A percentile compares a stretch with the other conserved stretches of the same genome.
phyloP scores from a whole-genome alignment of 2,113 vertebrate species.

The Passer montanus region DNA sequence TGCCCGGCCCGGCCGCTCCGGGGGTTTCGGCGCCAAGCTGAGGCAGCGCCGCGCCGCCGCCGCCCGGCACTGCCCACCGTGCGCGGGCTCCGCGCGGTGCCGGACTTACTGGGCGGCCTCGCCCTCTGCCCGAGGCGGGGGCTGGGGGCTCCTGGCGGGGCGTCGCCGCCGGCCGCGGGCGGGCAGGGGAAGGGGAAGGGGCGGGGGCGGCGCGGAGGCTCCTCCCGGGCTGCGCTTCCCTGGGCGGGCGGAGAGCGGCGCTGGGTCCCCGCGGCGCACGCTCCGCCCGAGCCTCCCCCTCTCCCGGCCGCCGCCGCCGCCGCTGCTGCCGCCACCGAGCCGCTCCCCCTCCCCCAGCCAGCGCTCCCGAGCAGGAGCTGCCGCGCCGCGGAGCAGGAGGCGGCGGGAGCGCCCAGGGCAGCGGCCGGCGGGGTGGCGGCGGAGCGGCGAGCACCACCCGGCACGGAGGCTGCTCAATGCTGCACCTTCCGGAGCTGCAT shows the following conservation, averaged over 20 bases:
- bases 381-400: slow-evolving; percentile 64
- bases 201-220: neutral
- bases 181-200: neutral
- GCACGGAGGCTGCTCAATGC: slow-evolving; percentile 58
- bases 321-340: too few species aligned
- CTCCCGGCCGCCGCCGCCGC: neutral
- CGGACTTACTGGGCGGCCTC: neutral
- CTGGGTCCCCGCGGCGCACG: slow-evolving; percentile 66
- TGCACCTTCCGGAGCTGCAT: slow-evolving; percentile 76
- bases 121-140: neutral
- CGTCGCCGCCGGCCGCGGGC: neutral
- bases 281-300: slow-evolving; percentile 28
- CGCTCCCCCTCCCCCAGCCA: too few species aligned
- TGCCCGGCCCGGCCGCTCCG: neutral
- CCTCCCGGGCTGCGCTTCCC: slow-evolving; percentile 64
- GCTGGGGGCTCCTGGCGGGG: neutral
- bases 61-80: neutral
- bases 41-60: slow-evolving; percentile 71
- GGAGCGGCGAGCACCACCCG: neutral
- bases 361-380: slow-evolving; percentile 14
- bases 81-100: neutral
- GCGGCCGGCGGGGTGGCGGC: slow-evolving; percentile 18
- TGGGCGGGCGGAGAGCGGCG: slow-evolving; percentile 69
- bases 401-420: slow-evolving; percentile 23
- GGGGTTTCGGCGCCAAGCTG: slow-evolving; percentile 61